phyloP scores from a whole-genome alignment of 2,113 vertebrate species.

The Noturus placidus region DNA sequence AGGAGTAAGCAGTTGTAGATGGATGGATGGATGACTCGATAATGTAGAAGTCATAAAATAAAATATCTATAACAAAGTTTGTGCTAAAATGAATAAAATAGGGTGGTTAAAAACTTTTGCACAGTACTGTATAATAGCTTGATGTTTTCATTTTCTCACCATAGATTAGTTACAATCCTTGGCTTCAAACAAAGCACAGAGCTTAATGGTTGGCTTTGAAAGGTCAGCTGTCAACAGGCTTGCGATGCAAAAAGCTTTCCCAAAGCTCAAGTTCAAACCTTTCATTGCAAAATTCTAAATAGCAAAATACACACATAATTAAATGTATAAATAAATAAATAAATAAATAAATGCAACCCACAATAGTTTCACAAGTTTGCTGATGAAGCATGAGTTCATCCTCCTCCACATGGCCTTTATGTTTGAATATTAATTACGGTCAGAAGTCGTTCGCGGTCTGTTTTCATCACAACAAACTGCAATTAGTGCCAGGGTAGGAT shows the following conservation, averaged over 20 bases:
- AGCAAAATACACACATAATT: too few relatives aligned
- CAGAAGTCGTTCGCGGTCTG: not conserved
- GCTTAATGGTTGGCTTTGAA: conserved; percentile 1
- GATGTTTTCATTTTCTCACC: not conserved
- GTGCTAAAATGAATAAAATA: too few relatives aligned
- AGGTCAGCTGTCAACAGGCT: conserved; percentile 21
- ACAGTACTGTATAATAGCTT: not conserved
- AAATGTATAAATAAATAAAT: not conserved
- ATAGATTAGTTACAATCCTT: not conserved
- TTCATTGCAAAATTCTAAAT: not conserved
- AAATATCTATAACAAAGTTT: too few relatives aligned
- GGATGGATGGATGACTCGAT: too few relatives aligned
- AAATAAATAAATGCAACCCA: too few relatives aligned
- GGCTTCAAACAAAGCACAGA: not conserved
- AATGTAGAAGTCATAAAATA: too few relatives aligned
- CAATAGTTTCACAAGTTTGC: not conserved
- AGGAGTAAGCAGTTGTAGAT: too few relatives aligned
- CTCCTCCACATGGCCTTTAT: not conserved
- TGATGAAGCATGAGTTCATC: not conserved
- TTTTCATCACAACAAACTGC: not conserved
- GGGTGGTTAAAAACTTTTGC: too few relatives aligned
- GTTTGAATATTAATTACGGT: not conserved
- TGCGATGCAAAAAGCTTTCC: conserved; percentile 4
- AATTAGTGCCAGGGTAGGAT: not conserved
- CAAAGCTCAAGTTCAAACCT: not conserved